Evolutionary conservation across 2,888 invertebrate species (phyloP).

Genomic region (Stenchaetothrips biformis): DNA sequence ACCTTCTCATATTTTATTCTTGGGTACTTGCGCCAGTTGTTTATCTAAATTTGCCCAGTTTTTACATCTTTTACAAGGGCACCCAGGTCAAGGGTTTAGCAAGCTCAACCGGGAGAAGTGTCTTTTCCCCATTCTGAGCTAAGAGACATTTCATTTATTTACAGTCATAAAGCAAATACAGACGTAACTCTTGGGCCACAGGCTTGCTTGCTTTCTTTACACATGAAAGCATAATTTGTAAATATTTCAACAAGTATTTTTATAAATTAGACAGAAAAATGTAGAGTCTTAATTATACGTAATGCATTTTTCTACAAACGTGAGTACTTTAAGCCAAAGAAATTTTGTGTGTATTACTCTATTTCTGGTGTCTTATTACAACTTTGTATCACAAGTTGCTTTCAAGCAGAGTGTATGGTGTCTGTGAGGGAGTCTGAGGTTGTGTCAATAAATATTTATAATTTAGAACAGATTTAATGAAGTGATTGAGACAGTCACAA

Average conservation of each 20-base stretch:
- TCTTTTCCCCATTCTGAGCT: too few species aligned
- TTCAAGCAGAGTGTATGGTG: neutral
- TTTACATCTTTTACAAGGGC: neutral
- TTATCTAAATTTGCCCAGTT: too few species aligned
- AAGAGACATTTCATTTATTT: neutral
- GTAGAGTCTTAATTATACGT: too few species aligned
- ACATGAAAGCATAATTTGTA: neutral
- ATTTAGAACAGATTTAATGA: neutral
- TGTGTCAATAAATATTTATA: neutral
- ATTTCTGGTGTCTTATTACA: neutral
- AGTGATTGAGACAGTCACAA: neutral
- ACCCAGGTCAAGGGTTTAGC: neutral
- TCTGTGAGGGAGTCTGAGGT: neutral
- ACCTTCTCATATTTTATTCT: too few species aligned
- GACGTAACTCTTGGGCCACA: neutral
- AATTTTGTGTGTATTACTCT: neutral
- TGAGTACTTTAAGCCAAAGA: neutral
- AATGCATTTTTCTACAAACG: neutral
- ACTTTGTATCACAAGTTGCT: neutral
- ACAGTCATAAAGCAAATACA: neutral
- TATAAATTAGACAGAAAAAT: too few species aligned
- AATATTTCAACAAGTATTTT: neutral
- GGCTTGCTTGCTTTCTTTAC: neutral
- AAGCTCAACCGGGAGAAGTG: neutral
- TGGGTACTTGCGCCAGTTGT: too few species aligned